Percentiles rank a stretch among this genome's conserved stretches.
Conservation (phyloP, 1,140 invertebrate species). For the Drosophila pallidifrons region DNA sequence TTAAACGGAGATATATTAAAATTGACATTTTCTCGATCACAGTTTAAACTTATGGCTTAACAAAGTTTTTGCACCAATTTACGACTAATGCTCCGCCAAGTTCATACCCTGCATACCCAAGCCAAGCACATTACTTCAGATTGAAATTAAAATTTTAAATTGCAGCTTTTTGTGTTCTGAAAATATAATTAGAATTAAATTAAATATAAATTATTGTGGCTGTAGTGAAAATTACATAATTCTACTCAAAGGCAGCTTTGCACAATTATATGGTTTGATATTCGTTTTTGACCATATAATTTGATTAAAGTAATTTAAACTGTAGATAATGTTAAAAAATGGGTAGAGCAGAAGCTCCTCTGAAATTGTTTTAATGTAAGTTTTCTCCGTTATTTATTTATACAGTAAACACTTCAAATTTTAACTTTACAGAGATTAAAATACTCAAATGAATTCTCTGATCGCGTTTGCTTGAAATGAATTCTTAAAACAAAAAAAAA, state of each 20-base stretch:
- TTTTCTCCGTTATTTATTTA: no score
- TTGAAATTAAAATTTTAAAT: no score
- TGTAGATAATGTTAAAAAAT: no score
- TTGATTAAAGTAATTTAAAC: conserved; percentile 3
- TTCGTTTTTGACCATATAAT: background rate
- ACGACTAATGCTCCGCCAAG: background rate
- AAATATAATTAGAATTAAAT: background rate
- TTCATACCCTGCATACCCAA: background rate
- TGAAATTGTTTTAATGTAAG: no score
- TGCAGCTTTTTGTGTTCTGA: no score
- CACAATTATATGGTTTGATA: background rate
- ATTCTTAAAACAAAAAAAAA: no score
- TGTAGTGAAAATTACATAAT: background rate
- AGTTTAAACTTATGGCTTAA: background rate
- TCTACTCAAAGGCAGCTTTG: background rate
- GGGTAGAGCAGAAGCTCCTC: no score
- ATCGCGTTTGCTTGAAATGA: no score
- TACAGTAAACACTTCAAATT: no score
- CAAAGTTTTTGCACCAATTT: background rate
- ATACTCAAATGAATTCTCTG: no score
- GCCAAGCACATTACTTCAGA: no score
- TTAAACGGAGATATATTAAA: conserved; percentile 4
- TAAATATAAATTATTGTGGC: background rate
- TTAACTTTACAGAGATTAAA: no score
- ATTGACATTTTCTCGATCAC: background rate